Evolutionary conservation across 2,113 vertebrate species (phyloP), one percentile per base, ranked within the genome.

Genomic region (Phoenicopterus ruber): DNA sequence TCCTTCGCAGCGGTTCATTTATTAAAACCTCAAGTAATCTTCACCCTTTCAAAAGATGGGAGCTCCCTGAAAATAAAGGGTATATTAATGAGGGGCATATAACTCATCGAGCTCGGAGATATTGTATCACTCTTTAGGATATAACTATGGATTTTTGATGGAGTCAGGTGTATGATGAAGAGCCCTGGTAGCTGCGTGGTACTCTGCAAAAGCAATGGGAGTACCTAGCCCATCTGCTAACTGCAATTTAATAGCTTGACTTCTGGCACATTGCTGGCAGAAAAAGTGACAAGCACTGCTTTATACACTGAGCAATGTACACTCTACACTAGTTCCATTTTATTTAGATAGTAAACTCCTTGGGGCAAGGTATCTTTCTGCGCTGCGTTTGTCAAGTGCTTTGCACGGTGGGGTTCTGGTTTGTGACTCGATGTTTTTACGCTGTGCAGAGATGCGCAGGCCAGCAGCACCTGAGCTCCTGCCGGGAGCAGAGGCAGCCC

Each of bases 1-100:
- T 97, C 95, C 76, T 94, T 91, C 82, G 88, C 92, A 97, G 96
- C 5, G 92, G 94, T 97, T 96, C 94, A 97, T 97, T 98, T 97
- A 92, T 96, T 97, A 95, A 97, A 96, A 94, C 49, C 83, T 90
- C 92, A 83, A 96, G 86, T 97, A 96, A 97, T 96, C 92, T 91
- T 95, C 91, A 86, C 74, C 73, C 72, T 95, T 92, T 85, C 82
- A 77, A 73, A 93, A 93, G 81, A 96, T 9, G 42, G 87, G 72
- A 91, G 84, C 88, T 91, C 92, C 62, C 83, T 92, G 86, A 95
- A 95, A 96, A 94, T 88, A 93, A 91, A 95, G 82, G 73, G 54
- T 96, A 52, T 96, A 96, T 96, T 96, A 96, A 94, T 82, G 80
- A 90, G 78, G 14, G 26, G 17, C 47, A 91, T 80, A 96, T 89